Conservation (phyloP, 1,140 invertebrate genomes). For the Listronotus oregonensis region DNA sequence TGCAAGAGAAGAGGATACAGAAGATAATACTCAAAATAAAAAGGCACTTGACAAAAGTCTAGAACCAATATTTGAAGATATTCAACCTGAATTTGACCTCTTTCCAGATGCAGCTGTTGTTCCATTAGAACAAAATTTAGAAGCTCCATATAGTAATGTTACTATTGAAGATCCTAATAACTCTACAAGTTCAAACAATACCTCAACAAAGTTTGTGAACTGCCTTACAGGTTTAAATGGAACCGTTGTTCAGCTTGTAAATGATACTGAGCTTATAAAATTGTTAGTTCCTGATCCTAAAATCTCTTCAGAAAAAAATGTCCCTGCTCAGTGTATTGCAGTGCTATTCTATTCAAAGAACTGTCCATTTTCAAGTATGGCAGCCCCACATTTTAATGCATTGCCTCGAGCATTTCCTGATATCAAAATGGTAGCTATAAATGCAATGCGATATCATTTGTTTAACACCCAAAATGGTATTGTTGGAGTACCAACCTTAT, state of each 20-base stretch:
- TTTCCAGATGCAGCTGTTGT: conserved; percentile 4
- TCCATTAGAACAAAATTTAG: conserved; percentile 1
- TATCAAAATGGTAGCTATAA: conserved; percentile 86
- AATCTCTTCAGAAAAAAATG: conserved; percentile 58
- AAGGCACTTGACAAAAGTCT: conserved; percentile 1
- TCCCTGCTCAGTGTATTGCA: conserved; percentile 73
- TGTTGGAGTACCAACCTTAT: conserved; percentile 88
- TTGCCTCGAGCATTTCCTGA: conserved; percentile 82
- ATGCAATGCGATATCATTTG: conserved; percentile 83
- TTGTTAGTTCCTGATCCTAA: conserved; percentile 57
- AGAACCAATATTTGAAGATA: conserved; percentile 26
- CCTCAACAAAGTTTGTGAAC: conserved; percentile 46
- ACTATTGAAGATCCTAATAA: conserved; percentile 27
- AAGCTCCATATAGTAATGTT: conserved; percentile 12
- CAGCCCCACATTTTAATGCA: conserved; percentile 90
- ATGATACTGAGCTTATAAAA: conserved; percentile 55
- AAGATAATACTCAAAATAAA: conserved; percentile 1
- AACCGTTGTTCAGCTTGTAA: conserved; percentile 50
- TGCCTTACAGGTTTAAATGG: conserved; percentile 41
- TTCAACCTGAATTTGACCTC: conserved; percentile 18
- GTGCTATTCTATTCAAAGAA: conserved; percentile 89
- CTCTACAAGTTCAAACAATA: conserved; percentile 18
- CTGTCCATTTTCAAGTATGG: conserved; percentile 87
- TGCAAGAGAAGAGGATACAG: not conserved
- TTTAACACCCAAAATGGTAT: conserved; percentile 93